phyloP scores from a whole-genome alignment of 2,797 vertebrate genomes.

The Alcedo atthis region DNA sequence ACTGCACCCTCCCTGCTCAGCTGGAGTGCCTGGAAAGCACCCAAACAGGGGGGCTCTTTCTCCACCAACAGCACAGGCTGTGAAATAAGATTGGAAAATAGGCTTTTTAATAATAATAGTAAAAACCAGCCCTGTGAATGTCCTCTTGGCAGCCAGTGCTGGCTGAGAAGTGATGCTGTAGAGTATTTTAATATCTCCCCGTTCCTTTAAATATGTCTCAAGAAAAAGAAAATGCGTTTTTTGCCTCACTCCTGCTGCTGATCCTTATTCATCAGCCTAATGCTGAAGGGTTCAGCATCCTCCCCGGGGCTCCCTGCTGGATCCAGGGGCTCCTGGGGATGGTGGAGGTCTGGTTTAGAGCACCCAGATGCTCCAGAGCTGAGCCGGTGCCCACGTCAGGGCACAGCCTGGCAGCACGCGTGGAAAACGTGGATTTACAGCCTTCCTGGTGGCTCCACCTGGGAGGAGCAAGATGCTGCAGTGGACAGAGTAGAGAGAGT shows the following conservation, averaged over 20 bases:
- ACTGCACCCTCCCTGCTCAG: background rate
- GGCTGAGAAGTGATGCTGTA: conserved; percentile 39
- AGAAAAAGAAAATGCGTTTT: conserved; percentile 1
- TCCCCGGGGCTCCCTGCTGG: background rate
- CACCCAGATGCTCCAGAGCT: background rate
- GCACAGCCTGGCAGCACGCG: background rate
- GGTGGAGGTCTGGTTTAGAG: background rate
- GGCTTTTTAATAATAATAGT: conserved; percentile 61
- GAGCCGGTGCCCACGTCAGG: background rate
- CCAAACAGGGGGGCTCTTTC: conserved; percentile 30
- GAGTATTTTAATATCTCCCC: conserved; percentile 40
- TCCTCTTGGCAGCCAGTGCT: conserved; percentile 45
- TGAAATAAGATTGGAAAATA: conserved; percentile 48
- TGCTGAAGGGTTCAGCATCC: background rate
- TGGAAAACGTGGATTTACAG: background rate
- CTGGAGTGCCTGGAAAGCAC: conserved; percentile 7
- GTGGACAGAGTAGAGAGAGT: background rate
- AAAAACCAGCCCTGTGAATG: conserved; percentile 12
- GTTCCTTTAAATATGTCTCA: background rate
- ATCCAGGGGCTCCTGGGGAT: background rate
- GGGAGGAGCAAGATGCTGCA: background rate
- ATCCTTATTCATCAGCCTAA: background rate
- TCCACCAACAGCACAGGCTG: conserved; percentile 21
- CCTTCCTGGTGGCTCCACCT: background rate
- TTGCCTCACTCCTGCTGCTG: background rate